Evolutionary conservation across 2,888 invertebrate species (phyloP), one percentile per base, ranked within the genome.

Genomic region (Abrostola triplasia): DNA sequence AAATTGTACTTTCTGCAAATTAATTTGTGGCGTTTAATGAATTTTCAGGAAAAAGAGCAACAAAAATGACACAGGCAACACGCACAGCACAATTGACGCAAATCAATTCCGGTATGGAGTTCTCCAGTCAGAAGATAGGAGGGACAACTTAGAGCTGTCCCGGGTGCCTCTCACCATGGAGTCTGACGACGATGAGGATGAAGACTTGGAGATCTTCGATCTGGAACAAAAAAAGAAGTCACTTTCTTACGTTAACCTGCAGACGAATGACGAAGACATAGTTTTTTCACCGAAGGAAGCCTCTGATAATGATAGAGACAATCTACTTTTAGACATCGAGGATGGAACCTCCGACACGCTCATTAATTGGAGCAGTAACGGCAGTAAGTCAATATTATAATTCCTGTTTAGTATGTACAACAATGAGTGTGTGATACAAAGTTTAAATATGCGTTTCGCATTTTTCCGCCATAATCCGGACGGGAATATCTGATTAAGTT

Each of bases 101-200:
- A 93, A 93, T 61, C 94, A 95, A 73, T 95, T 95, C 77, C 88
- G 95, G n/a, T 95, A 95, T 61, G 95, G 95, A 11, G 93, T 95
- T 8, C 89, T 95, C 6, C 88, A 93, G 57, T 92, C 95, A 0
- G 93, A 94, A 53, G 95, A 95, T 63, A 82, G 89, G 35, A 86
- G 90, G 47, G 93, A 93, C 69, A 94, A 92, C 67, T 70, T 93
- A 42, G 95, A 95, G 80, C 79, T 94, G 5, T 91, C 95, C 12
- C 81, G 91, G 59, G 86, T 95, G 41, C 95, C 95, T 0, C 80
- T 95, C 4, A 94, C 94, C 0, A 92, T 94, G 90, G 94, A 95
- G 52, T 94, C 95, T 0, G 95, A 95, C 54, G 95, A 95, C 2
- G 94, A 94, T 38, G 93, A 94, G 7, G 95, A 95, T 54, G 95